phyloP scores from a whole-genome alignment of 1,140 invertebrate species.

The Neodiprion pinetum region DNA sequence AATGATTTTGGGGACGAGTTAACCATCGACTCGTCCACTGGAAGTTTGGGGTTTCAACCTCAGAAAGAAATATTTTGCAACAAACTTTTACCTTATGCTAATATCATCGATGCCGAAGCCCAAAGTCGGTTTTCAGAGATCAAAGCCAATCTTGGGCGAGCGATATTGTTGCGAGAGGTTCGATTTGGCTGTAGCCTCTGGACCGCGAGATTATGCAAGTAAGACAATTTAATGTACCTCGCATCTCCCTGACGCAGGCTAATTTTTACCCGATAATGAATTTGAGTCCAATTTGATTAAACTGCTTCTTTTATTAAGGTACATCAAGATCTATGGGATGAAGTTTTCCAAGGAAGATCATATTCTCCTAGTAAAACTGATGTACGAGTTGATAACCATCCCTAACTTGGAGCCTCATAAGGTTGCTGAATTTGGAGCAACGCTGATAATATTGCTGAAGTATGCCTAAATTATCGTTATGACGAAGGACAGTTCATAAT shows the following conservation, averaged over 20 bases:
- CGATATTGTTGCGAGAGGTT: slow-evolving; percentile 73
- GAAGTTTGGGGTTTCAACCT: slow-evolving; percentile 45
- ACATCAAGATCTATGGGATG: slow-evolving; percentile 82
- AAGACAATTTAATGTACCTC: slow-evolving; percentile 41
- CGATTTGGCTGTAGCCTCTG: slow-evolving; percentile 71
- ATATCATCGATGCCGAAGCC: slow-evolving; percentile 71
- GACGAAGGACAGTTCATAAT: not conserved
- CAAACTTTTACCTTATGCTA: slow-evolving; percentile 72
- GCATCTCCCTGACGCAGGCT: not conserved
- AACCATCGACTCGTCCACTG: slow-evolving; percentile 33
- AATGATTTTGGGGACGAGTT: slow-evolving; percentile 30
- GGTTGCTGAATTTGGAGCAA: slow-evolving; percentile 72
- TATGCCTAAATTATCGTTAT: slow-evolving; percentile 49
- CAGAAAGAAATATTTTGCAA: slow-evolving; percentile 74
- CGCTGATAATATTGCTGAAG: slow-evolving; percentile 65
- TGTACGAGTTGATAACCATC: slow-evolving; percentile 79
- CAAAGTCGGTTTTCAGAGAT: slow-evolving; percentile 67
- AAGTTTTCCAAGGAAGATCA: slow-evolving; percentile 93
- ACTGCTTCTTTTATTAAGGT: slow-evolving; percentile 65
- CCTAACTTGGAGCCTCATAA: slow-evolving; percentile 79
- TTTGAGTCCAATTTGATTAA: not conserved
- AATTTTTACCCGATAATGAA: too few relatives aligned
- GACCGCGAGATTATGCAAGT: slow-evolving; percentile 71
- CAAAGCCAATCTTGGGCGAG: slow-evolving; percentile 72
- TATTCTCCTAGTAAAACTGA: slow-evolving; percentile 83